Evolutionary conservation across 2,113 vertebrate genomes (phyloP).

Genomic region (Actinemys pallida): DNA sequence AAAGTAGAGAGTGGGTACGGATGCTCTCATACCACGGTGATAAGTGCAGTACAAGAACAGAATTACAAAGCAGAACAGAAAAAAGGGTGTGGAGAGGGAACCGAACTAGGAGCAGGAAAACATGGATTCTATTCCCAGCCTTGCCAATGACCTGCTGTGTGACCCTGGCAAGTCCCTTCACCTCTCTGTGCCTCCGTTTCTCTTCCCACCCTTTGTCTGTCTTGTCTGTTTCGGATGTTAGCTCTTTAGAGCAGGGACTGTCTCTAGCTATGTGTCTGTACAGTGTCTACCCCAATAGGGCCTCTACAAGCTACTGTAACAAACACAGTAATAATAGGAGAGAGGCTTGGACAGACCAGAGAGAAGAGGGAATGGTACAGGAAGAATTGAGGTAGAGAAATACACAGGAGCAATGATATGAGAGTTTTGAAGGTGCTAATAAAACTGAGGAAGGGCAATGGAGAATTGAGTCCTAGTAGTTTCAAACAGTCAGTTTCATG

Average conservation of each 20-base stretch:
- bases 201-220: not conserved
- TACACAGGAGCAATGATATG: not conserved
- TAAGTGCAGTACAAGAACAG: not conserved
- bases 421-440: accelerated
- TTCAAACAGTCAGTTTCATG: not conserved
- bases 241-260: not conserved
- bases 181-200: not conserved
- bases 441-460: not conserved
- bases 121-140: not conserved
- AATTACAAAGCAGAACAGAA: not conserved
- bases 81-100: not conserved
- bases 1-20: not conserved
- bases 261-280: not conserved
- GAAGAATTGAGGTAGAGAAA: not conserved
- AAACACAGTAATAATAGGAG: not conserved
- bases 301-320: not conserved
- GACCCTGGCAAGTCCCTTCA: not conserved
- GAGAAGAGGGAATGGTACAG: not conserved
- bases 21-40: not conserved
- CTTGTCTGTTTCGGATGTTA: accelerated
- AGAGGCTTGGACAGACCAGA: not conserved
- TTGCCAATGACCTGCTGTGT: not conserved
- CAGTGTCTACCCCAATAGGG: accelerated
- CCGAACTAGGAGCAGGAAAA: not conserved
- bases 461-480: not conserved